Base-by-base conservation (phyloP, 1,140 invertebrate genomes). In the Drosophila ambigua region DNA sequence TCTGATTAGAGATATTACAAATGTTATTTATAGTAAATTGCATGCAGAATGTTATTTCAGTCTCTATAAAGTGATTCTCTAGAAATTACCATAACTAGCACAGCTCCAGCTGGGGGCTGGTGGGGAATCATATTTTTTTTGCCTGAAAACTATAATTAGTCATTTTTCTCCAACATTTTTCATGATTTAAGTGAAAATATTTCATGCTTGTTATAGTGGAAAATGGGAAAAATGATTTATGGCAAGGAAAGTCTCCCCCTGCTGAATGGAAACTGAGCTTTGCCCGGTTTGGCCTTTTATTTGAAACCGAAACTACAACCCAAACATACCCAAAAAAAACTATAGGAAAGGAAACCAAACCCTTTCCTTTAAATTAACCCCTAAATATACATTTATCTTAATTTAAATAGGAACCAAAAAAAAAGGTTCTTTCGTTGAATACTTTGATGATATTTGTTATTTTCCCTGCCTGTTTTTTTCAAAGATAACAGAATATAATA, bases 71-170 rank as follows among this genome's bases (percentile, higher is more conserved):
- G 41, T 48, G 31, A 54, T 58, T 48, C 20, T 65, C 45, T 24
- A 44, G 39, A 48, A 63, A 71, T 84, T 77, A 54, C 61, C 72
- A 85, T 84, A 84, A 84, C 80, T 67, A 81, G 68, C 57, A 48
- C 39, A 65, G 60, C 13, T 13, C 20, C 20, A 20, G 28, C 39
- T 13, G 9, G 0, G 20, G 0, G 20, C 20, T 20, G 20, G 20
- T 20, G 0, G 2, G 20, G 20, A 0, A 2, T 20, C 20, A 20
- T 20, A 20, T 20, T 20, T 20, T 61, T 39, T 4, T 39, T 11
- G 55, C 31, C 31, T 43, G 16, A 39, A 74, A 63, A 49, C 39
- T 26, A 61, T 79, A 83, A 83, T 83, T 83, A 79, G 79, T 75
- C 65, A 71, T 73, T 66, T 59, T 67, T 65, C 8, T 20, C 44